Conservation (phyloP, 2,888 invertebrate species). For the Heterodera filipjevi region DNA sequence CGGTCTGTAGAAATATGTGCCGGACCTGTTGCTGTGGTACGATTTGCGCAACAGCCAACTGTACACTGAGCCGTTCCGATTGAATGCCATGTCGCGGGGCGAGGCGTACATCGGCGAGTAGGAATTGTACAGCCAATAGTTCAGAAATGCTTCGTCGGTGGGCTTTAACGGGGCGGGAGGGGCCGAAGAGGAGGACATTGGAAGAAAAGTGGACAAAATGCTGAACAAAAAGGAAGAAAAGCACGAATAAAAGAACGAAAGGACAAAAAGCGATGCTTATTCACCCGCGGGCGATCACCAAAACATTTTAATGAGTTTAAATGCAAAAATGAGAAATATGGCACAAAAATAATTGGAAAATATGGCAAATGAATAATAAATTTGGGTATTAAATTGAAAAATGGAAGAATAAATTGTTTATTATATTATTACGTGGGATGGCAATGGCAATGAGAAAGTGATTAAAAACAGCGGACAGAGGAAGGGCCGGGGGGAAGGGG, state of each 20-base stretch:
- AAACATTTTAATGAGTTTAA: too few species aligned
- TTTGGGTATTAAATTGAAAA: too few species aligned
- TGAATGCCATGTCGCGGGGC: background rate
- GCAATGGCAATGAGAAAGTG: background rate
- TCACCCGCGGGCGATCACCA: too few species aligned
- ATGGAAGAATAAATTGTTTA: background rate
- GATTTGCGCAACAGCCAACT: background rate
- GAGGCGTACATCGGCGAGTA: slow-evolving; percentile 7
- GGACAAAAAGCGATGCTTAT: too few species aligned
- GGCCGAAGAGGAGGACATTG: background rate
- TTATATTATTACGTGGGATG: background rate
- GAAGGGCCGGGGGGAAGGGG: too few species aligned
- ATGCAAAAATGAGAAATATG: too few species aligned
- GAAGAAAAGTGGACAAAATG: background rate
- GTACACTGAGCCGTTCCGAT: background rate
- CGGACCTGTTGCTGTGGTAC: slow-evolving; percentile 1
- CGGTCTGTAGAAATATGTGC: slow-evolving; percentile 4
- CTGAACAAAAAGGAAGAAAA: background rate
- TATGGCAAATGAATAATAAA: too few species aligned
- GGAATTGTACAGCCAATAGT: slow-evolving; percentile 7
- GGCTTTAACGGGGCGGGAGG: background rate
- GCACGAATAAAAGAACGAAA: too few species aligned
- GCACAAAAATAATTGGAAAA: too few species aligned
- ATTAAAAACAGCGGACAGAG: too few species aligned
- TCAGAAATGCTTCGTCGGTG: background rate